Base-by-base conservation (phyloP, 2,797 vertebrate genomes). In the Propithecus deckenii region DNA sequence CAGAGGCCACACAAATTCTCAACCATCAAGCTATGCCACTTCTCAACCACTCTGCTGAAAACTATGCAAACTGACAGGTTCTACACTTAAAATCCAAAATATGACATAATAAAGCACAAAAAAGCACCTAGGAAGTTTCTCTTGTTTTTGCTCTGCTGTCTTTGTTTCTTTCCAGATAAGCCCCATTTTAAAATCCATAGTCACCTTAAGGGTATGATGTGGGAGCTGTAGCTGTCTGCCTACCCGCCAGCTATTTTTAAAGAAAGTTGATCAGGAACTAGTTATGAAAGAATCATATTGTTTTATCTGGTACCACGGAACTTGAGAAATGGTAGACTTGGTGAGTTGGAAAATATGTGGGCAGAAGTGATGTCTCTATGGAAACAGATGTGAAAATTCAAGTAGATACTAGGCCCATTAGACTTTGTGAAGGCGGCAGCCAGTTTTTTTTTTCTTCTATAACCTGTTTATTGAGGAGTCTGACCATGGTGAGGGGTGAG, bases 301-400 rank as follows among this genome's bases (percentile, higher is more conserved):
- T 95, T 92, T 93, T 87, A 95, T 94, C 86, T 86, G 93, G 89
- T 86, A 52, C 61, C 61, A 74, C 1, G 74, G 96, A 43, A 81
- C 96, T 87, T 90, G 59, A 79, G 96, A 95, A 90, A 83, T 78
- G 85, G 93, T 23, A 96, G 95, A 92, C 78, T 78, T 88, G 78
- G 61, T 74, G 85, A 95, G 46, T 50, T 91, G 79, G 76, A 95
- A 95, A 94, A 90, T 74, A 91, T 5, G 88, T 78, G 94, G 95
- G 98, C 88, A 92, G 92, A 90, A 86, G 88, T 18, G 43, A 80
- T 46, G 69, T 97, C 50, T 86, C 97, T 72, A 95, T 97, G 96
- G 97, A 97, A 97, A 97, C 89, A 71, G 93, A 91, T 91, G 59
- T 48, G 59, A 89, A 35, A 74, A 91, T 88, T 92, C 71, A 86